Evolutionary conservation across 2,113 vertebrate genomes (phyloP).

Genomic region (Seriola rivoliana): DNA sequence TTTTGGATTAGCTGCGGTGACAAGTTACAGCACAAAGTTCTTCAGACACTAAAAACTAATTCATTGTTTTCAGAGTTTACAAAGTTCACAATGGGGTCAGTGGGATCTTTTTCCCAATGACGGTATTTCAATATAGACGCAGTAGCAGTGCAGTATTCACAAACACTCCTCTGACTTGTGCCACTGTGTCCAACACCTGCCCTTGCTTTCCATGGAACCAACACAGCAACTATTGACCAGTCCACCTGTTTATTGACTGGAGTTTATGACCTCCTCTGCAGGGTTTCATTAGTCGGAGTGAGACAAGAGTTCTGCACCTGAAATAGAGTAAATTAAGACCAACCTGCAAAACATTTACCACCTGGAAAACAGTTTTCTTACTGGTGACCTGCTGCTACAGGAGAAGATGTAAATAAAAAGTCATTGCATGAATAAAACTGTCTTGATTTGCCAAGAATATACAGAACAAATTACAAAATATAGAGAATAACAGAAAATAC

Average conservation of each 20-base stretch:
- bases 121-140: neutral
- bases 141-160: neutral
- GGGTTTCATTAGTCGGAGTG: slow-evolving; percentile 39
- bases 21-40: neutral
- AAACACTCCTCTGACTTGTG: slow-evolving; percentile 6
- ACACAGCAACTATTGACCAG: slow-evolving; percentile 30
- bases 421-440: no score
- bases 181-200: slow-evolving; percentile 1
- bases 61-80: neutral
- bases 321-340: slow-evolving; percentile 29
- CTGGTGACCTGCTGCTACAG: slow-evolving; percentile 1
- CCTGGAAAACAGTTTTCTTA: slow-evolving; percentile 11
- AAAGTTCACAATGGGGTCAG: neutral
- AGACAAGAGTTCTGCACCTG: neutral
- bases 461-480: neutral
- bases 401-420: neutral
- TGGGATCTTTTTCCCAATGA: neutral
- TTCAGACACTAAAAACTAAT: neutral
- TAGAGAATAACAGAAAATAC: neutral
- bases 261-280: slow-evolving; percentile 38
- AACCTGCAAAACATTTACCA: slow-evolving; percentile 11
- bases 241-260: slow-evolving; percentile 35
- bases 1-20: slow-evolving; percentile 1
- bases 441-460: neutral
- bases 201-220: slow-evolving; percentile 17